Evolutionary conservation across 35 echinoderm and acorn worm genomes (phyloP).

Genomic region (Hemicentrotus pulcherrimus): DNA sequence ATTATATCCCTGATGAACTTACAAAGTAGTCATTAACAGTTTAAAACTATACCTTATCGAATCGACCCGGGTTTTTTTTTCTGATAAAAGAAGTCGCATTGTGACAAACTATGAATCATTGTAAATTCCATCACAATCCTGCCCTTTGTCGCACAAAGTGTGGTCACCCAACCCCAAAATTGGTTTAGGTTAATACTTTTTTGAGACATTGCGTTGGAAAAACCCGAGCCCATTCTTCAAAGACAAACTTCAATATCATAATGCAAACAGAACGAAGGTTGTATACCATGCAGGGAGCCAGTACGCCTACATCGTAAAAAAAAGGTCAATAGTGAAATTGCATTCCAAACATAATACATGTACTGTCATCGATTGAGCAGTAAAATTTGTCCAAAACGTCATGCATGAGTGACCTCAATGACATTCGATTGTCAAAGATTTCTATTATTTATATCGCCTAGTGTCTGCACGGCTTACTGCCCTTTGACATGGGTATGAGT

Average conservation of each 20-base stretch:
- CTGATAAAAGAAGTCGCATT: too few relatives aligned
- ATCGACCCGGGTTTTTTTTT: background rate
- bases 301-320: background rate
- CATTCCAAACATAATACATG: background rate
- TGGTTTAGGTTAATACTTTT: background rate
- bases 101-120: background rate
- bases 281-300: background rate
- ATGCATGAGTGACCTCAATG: background rate
- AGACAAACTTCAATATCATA: background rate
- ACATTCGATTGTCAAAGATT: background rate
- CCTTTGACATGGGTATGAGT: too few relatives aligned
- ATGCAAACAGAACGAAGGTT: background rate
- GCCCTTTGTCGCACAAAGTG: background rate
- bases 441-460: too few relatives aligned
- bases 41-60: background rate
- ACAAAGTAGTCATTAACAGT: background rate
- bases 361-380: background rate
- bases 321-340: background rate
- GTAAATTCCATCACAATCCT: background rate
- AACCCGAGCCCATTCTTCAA: background rate
- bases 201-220: background rate
- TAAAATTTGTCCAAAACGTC: background rate
- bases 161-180: background rate
- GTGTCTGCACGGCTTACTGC: too few relatives aligned
- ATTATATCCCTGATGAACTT: too few relatives aligned